phyloP scores from a whole-genome alignment of 2,888 invertebrate genomes.

The Limnephilus marmoratus region DNA sequence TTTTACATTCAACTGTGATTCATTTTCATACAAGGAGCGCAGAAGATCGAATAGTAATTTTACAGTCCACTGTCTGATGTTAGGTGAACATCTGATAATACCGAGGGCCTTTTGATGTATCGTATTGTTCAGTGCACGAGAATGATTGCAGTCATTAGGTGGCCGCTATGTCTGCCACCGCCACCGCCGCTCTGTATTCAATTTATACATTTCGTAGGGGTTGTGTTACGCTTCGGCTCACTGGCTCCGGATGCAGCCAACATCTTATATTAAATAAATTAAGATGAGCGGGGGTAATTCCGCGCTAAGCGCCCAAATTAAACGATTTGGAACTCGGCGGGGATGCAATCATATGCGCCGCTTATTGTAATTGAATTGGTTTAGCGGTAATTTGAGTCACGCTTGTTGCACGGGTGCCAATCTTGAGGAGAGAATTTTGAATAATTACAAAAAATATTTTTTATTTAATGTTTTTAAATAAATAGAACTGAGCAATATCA shows the following conservation, averaged over 20 bases:
- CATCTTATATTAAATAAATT: conserved; percentile 49
- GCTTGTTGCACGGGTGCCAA: neutral
- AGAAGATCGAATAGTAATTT: neutral
- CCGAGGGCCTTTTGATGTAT: conserved; percentile 61
- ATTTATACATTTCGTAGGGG: conserved; percentile 54
- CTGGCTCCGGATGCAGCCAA: conserved; percentile 43
- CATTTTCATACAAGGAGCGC: neutral
- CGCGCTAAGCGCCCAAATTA: conserved; percentile 7
- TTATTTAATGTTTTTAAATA: neutral
- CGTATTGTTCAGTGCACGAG: conserved; percentile 49
- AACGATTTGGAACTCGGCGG: neutral
- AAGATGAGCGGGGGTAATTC: conserved; percentile 23
- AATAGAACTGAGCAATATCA: neutral
- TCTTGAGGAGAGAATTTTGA: neutral
- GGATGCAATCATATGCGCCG: neutral
- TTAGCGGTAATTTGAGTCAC: neutral
- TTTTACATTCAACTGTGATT: neutral
- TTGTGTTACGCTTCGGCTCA: conserved; percentile 41
- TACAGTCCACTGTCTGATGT: conserved; percentile 48
- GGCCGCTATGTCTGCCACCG: conserved; percentile 47
- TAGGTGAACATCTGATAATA: conserved; percentile 62
- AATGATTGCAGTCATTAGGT: conserved; percentile 62
- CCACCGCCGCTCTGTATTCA: conserved; percentile 52
- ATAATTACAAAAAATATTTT: neutral
- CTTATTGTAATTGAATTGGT: neutral